Conservation (phyloP, 2,888 invertebrate genomes). For the Pseudoips prasinana region DNA sequence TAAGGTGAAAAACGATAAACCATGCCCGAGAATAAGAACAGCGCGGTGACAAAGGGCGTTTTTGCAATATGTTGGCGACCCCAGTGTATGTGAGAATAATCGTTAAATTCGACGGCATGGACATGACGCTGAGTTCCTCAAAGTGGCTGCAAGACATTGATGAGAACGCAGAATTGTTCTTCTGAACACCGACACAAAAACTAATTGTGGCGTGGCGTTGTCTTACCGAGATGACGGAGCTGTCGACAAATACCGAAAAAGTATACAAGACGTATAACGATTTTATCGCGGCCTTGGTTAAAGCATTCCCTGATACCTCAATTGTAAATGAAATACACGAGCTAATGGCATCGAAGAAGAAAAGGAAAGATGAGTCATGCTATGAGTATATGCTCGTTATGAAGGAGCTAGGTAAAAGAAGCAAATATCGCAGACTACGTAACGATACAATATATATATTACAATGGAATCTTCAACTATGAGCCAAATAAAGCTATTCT, state of each 20-base stretch:
- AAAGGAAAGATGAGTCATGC: constrained; percentile 8
- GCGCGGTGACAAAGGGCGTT: too few relatives aligned
- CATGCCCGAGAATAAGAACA: too few relatives aligned
- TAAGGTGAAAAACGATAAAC: not conserved
- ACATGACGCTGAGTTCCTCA: constrained; percentile 3
- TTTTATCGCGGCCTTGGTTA: constrained; percentile 1
- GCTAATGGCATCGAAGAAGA: constrained; percentile 8
- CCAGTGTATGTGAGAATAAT: not conserved
- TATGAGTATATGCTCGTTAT: constrained; percentile 23
- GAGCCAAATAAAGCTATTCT: constrained; percentile 25
- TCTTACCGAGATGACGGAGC: constrained; percentile 7
- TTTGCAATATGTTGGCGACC: not conserved
- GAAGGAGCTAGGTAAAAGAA: constrained; percentile 13
- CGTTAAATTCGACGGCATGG: constrained; percentile 2
- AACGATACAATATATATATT: constrained; percentile 27
- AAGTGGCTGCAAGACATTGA: constrained; percentile 4
- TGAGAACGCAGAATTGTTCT: constrained; percentile 10
- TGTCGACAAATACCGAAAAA: constrained; percentile 8
- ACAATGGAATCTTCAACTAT: constrained; percentile 23
- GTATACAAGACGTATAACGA: constrained; percentile 5
- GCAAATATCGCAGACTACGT: constrained; percentile 28
- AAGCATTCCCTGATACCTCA: constrained; percentile 7
- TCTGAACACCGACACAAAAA: constrained; percentile 10
- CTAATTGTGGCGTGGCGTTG: constrained; percentile 10
- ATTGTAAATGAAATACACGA: constrained; percentile 9